Evolutionary conservation across 2,113 vertebrate species (phyloP).

Genomic region (Promerops cafer): DNA sequence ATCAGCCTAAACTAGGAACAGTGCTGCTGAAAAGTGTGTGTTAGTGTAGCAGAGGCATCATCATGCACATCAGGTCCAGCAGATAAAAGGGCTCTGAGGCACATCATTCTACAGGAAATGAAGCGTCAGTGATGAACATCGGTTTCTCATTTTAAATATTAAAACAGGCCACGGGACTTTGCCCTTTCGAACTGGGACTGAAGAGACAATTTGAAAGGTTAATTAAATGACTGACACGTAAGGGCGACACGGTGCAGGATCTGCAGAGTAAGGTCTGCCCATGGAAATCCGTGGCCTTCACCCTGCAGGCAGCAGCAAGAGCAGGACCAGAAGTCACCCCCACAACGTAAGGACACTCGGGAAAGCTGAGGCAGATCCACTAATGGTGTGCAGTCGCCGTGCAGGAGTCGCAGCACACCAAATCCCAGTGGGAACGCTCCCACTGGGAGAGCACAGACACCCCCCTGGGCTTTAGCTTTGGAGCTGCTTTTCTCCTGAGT

Average conservation of each 20-base stretch:
- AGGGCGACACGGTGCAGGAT: rapidly evolving
- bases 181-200: neutral
- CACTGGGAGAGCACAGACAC: neutral
- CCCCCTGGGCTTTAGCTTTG: neutral
- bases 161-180: neutral
- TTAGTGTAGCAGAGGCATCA: neutral
- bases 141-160: slow-evolving; percentile 8
- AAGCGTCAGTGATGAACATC: neutral
- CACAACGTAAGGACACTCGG: neutral
- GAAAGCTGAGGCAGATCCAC: neutral
- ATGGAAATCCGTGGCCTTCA: rapidly evolving
- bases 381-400: neutral
- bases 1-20: neutral
- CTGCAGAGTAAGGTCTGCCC: neutral
- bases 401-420: neutral
- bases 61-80: neutral
- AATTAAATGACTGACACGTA: neutral
- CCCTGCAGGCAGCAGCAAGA: neutral
- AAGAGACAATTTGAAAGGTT: slow-evolving; percentile 30
- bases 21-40: neutral
- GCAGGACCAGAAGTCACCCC: neutral
- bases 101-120: slow-evolving; percentile 12
- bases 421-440: neutral
- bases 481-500: neutral
- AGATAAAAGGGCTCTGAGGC: slow-evolving; percentile 14